Evolutionary conservation across 2,797 vertebrate genomes (phyloP), one percentile per base, ranked within the genome.

Genomic region (Xyrichtys novacula): DNA sequence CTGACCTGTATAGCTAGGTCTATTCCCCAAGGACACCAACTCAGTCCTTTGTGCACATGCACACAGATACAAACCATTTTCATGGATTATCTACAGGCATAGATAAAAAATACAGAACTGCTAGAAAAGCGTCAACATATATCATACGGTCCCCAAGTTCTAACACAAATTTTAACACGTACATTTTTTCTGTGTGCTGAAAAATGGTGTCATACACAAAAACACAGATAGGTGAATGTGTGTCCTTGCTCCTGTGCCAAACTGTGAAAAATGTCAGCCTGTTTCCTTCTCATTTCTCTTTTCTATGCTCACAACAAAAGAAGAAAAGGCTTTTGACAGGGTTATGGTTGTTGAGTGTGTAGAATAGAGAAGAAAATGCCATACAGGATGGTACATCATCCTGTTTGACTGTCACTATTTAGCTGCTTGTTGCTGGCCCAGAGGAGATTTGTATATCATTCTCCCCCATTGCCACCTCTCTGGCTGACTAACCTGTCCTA

Each of bases 1-100:
- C 89, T 94, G 92, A 91, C 92, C 92, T 50, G 83, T 85, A 91
- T 81, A 81, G 88, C 84, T 88, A 55, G 88, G 88, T 76, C 85
- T 82, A 22, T 65, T 88, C 89, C 89, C 87, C 86, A 83, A 90
- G 85, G 90, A 88, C 84, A 12, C 62, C 60, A 61, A 14, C 11
- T 3, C 32, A 34, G 10, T 11, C 32, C 11, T 12, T 11, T 12
- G 14, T 54, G 39, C 42, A 23, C 78, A 72, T 63, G 46, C 71
- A 81, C 73, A 72, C 77, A 82, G 61, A 82, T 55, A 87, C 77
- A 84, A 68, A 71, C 59, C 65, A 74, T 65, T 75, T 80, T 63
- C 63, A 71, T 65, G 76, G 76, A 87, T 80, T 68, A 78, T 88
- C 78, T 68, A 69, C 71, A 72, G 54, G 63, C 61, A 70, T 1